Evolutionary conservation across 2,113 vertebrate species (phyloP), one percentile per base, ranked within the genome.

Genomic region (Oophaga pumilio): DNA sequence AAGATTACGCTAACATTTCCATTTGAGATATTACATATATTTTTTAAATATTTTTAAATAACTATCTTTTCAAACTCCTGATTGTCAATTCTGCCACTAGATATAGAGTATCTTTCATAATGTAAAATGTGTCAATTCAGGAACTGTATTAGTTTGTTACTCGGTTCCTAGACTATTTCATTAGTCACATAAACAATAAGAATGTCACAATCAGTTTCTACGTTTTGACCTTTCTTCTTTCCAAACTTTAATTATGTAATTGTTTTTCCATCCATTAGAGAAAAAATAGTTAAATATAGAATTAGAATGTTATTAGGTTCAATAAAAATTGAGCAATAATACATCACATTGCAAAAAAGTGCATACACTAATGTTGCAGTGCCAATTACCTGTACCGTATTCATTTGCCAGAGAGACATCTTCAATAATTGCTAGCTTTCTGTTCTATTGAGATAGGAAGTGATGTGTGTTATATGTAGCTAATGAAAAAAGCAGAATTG

Each of bases 261-360:
- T 87, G 77, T 87, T 87, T 77, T 73, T 77, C 26, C 13, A 87
- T 64, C 52, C 26, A 87, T 87, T 77, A 87, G 59, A 71, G 49
- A 73, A 66, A 52, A 73, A 66, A 76, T 43, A 24, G 81, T 81
- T 87, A 87, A 43, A 43, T 43, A 43, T 43, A 43, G 1, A 43
- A 43, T 43, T 87, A 73, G 22, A 8, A 87, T 81, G 64, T 81
- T 87, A 74, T 73, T 82, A 60, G 56, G 66, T 73, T 86, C 62
- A 80, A 80, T 86, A 87, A 64, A 73, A 81, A 87, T 82, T 87
- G 78, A 52, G 26, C 66, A 87, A 81, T 71, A 82, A 87, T 82
- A 87, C 81, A 81, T 87, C 66, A 81, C 52, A n/a, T 68, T 69
- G 24, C 50, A 80, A 50, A 59, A 69, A 69, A 69, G 11, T 9